Percentiles rank a stretch among this genome's conserved stretches.
These are phyloP conservation scores for Turnix velox DNA, from an alignment of 2,113 vertebrate genomes.

Conservation along the genomic window DNA sequence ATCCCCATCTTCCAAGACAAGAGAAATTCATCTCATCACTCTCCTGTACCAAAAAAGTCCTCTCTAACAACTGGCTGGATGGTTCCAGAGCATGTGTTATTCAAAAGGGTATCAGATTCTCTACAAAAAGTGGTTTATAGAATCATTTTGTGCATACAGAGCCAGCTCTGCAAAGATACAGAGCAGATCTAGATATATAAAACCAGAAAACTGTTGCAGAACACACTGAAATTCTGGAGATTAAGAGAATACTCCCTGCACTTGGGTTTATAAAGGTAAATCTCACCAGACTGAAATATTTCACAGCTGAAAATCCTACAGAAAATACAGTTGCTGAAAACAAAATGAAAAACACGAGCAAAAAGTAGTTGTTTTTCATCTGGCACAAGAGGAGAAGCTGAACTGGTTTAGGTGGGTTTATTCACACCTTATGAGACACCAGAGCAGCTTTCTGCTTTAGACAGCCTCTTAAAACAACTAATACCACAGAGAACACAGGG, in stretches of 20 bases:
- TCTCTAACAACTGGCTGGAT: not conserved
- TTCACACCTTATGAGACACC: not conserved
- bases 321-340: not conserved
- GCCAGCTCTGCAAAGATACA: not conserved
- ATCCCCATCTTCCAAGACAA: not conserved
- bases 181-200: not conserved
- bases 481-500: not conserved
- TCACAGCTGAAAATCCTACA: not conserved
- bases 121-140: not conserved
- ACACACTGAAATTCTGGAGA: not conserved
- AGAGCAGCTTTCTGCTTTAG: not conserved
- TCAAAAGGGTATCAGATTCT: not conserved
- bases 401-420: not conserved
- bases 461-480: not conserved
- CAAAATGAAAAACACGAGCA: not conserved
- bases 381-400: not conserved
- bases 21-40: not conserved
- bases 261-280: not conserved
- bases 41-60: not conserved
- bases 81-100: accelerated
- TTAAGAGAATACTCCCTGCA: not conserved
- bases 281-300: not conserved
- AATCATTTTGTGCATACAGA: not conserved
- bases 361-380: not conserved
- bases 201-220: not conserved